Conservation (phyloP, 2,888 invertebrate species). For the Agrotis clavis region DNA sequence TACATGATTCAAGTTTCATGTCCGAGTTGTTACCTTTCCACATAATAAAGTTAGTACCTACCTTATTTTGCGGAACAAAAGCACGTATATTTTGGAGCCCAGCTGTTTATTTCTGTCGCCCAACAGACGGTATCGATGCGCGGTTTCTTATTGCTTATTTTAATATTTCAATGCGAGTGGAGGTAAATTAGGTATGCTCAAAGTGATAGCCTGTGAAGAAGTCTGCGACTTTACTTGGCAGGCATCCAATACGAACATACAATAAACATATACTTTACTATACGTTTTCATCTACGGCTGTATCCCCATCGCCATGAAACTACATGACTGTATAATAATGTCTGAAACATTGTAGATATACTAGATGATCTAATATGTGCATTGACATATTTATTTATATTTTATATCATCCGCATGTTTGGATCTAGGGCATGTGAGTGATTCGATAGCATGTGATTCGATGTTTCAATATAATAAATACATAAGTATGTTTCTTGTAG, state of each 20-base stretch:
- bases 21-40: conserved; percentile 27
- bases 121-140: conserved; percentile 38
- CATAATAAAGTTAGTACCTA: conserved; percentile 20
- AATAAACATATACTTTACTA: conserved; percentile 54
- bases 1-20: conserved; percentile 23
- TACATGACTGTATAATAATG: conserved; percentile 39
- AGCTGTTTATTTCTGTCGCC: conserved; percentile 47
- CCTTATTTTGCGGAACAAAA: conserved; percentile 25
- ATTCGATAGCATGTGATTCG: conserved; percentile 68
- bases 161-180: conserved; percentile 67
- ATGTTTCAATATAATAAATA: conserved; percentile 30
- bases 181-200: conserved; percentile 68
- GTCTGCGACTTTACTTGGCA: conserved; percentile 67
- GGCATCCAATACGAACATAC: conserved; percentile 64
- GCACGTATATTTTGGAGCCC: conserved; percentile 19
- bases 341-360: conserved; percentile 44
- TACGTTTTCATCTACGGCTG: conserved; percentile 63
- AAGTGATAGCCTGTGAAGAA: conserved; percentile 68
- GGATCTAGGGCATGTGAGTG: conserved; percentile 51
- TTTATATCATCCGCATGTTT: conserved; percentile 22
- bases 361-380: conserved; percentile 33
- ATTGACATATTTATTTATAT: conserved; percentile 56
- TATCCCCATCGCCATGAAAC: conserved; percentile 40
- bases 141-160: conserved; percentile 63
- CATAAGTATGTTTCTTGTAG: conserved; percentile 40